phyloP scores from a whole-genome alignment of 1,140 invertebrate species.

The Mya arenaria region DNA sequence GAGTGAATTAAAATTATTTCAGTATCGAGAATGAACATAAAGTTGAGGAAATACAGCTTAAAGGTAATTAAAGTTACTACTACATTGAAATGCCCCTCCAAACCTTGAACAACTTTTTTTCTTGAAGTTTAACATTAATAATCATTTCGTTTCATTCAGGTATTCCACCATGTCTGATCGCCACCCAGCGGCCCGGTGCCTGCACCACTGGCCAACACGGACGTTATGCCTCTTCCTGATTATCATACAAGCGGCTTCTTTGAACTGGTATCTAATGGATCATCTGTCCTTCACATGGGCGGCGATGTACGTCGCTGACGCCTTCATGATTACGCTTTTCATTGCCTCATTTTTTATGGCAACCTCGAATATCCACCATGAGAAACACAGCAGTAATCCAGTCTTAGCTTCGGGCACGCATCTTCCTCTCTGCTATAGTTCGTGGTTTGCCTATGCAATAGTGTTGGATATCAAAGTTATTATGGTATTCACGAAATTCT shows the following conservation, averaged over 20 bases:
- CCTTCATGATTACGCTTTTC: constrained; percentile 42
- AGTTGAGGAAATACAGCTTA: too few species aligned
- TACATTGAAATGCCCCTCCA: too few species aligned
- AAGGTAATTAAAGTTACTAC: too few species aligned
- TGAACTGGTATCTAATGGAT: constrained; percentile 62
- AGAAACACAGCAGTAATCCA: constrained; percentile 5
- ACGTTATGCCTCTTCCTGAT: constrained; percentile 48
- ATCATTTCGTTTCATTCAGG: too few species aligned
- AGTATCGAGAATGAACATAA: too few species aligned
- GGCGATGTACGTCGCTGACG: constrained; percentile 52
- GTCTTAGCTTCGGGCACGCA: constrained; percentile 60
- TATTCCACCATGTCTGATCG: constrained; percentile 7
- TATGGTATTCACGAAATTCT: constrained; percentile 82
- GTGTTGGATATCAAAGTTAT: constrained; percentile 82
- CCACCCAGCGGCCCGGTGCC: not conserved
- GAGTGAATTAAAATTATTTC: too few species aligned
- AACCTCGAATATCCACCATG: constrained; percentile 20
- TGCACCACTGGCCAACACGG: constrained; percentile 61
- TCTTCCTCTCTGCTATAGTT: constrained; percentile 81
- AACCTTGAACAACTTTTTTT: too few species aligned
- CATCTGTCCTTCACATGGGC: constrained; percentile 50
- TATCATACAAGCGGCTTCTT: constrained; percentile 49
- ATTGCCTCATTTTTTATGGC: constrained; percentile 33
- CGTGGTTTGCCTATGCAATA: constrained; percentile 83
- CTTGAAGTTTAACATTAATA: too few species aligned